A percentile compares a stretch with the other conserved stretches of the same genome.
Conservation (phyloP, 2,888 invertebrate species). For the Lepidonotus clava region DNA sequence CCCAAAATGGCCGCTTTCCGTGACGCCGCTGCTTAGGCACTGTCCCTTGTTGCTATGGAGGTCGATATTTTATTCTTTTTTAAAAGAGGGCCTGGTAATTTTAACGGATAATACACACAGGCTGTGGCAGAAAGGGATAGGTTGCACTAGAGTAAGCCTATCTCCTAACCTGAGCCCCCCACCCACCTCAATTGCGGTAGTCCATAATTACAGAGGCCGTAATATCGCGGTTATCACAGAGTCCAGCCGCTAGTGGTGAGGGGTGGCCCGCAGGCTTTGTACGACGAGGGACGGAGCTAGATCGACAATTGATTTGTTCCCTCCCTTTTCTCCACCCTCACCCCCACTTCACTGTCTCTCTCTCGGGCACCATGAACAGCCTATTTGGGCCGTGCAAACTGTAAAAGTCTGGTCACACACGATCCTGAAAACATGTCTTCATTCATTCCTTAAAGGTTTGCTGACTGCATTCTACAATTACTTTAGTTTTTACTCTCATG, state of each 20-base stretch:
- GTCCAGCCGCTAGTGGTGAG: neutral
- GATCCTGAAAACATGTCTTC: too few relatives aligned
- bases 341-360: too few relatives aligned
- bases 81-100: neutral
- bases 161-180: neutral
- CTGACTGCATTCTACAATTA: too few relatives aligned
- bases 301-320: neutral
- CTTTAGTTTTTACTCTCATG: too few relatives aligned
- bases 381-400: too few relatives aligned
- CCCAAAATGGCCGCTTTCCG: constrained; percentile 7
- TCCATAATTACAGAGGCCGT: neutral
- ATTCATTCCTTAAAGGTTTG: too few relatives aligned
- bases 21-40: neutral
- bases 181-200: neutral
- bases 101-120: neutral
- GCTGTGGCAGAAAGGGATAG: neutral
- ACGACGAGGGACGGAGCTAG: neutral
- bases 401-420: too few relatives aligned
- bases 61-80: neutral
- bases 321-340: neutral
- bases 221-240: neutral
- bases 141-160: neutral
- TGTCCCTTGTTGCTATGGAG: neutral
- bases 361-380: too few relatives aligned
- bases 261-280: neutral